Conservation (phyloP, 2,888 invertebrate species). For the Poecilus cupreus region DNA sequence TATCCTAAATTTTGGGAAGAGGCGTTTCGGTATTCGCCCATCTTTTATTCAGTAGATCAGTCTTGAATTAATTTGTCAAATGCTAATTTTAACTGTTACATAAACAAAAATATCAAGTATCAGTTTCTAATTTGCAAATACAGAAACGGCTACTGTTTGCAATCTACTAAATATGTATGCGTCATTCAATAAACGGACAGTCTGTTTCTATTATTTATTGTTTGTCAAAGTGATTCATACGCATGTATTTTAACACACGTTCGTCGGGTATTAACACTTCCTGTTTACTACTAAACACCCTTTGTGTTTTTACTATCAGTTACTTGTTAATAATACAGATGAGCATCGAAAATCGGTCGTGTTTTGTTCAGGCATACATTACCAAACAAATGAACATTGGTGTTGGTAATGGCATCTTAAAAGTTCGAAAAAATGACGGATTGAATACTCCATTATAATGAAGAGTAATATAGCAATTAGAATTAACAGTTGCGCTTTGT, state of each 20-base stretch:
- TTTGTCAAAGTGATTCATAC: neutral
- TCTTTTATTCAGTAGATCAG: constrained; percentile 46
- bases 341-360: too few species aligned
- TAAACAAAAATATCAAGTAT: constrained; percentile 45
- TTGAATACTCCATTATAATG: too few species aligned
- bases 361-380: too few species aligned
- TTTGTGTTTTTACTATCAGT: neutral
- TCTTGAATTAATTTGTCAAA: constrained; percentile 33
- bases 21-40: constrained; percentile 19
- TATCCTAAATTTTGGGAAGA: constrained; percentile 6
- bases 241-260: neutral
- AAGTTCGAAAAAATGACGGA: too few species aligned
- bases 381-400: too few species aligned
- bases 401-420: too few species aligned
- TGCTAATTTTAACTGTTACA: constrained; percentile 42
- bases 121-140: constrained; percentile 46
- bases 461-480: too few species aligned
- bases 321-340: neutral
- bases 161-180: constrained; percentile 9
- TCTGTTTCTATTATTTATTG: constrained; percentile 4
- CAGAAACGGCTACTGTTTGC: constrained; percentile 35
- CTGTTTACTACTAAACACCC: neutral
- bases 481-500: too few species aligned
- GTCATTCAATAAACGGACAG: neutral
- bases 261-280: neutral